Evolutionary conservation across 92 coral and sea anemone genomes (phyloP), one percentile per base, ranked within the genome.

Genomic region (Phenganax marumi): DNA sequence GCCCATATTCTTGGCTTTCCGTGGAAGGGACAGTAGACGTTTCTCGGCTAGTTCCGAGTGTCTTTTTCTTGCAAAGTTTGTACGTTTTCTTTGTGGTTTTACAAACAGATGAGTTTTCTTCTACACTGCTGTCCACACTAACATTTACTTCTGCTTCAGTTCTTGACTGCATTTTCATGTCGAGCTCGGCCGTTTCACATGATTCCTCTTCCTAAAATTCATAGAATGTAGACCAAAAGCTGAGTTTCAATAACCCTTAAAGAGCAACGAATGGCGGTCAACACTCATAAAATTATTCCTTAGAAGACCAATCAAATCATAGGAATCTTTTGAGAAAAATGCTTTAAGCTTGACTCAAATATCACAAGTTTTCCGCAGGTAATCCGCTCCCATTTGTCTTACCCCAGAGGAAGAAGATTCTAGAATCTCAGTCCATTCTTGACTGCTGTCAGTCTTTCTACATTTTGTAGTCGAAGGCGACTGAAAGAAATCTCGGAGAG

Each of bases 371-470:
- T 5, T 33, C 43, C 5, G 43, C 63, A 7, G 3, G 63, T 21
- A 23, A 39, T 50, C 24, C 18, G 14, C 1, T 25, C 9, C 18
- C 10, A 8, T 33, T 16, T 8, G 0, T 10, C 24, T 14, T 12
- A 24, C n/a, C 33, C 24, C 18, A 48, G 46, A 17, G 17, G 83
- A 58, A 7, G 53, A 57, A 18, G 43, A 33, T 2, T 46, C 46
- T n/a, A 23, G 25, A 6, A 8, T 43, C 68, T 78, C 83, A 17
- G 18, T 8, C 73, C 60, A 62, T 63, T 78, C 83, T 78, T 78
- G 61, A 8, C 83, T 73, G 43, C 24, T 46, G 68, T 78, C 83
- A 6, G 73, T 78, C 63, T 63, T 78, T 62, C 83, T 78, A 60
- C 83, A 78, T 63, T 78, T 78, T n/a, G 83, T 13, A 0, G 73